Percentiles rank a stretch among this genome's conserved stretches.
Evolutionary conservation across 2,888 invertebrate species (phyloP).

Genomic region (Callyntrura sp.): DNA sequence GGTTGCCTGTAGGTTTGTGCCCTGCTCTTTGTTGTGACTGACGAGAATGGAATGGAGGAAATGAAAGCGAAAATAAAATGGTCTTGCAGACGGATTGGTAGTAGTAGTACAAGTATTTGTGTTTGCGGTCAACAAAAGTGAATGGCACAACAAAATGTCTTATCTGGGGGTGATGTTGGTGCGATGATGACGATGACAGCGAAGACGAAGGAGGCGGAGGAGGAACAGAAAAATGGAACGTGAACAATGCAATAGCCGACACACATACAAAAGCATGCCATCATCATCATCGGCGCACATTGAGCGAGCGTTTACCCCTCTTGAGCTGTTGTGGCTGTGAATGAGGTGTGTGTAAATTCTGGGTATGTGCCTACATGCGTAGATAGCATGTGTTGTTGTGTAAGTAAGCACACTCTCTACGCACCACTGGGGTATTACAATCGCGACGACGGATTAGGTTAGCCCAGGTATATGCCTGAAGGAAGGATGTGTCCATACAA

Average conservation of each 20-base stretch:
- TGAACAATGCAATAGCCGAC: slow-evolving; percentile 40
- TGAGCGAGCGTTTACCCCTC: slow-evolving; percentile 39
- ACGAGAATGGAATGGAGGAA: slow-evolving; percentile 43
- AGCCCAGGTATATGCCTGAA: not conserved
- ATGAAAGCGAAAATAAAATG: slow-evolving; percentile 60
- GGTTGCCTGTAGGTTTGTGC: slow-evolving; percentile 5
- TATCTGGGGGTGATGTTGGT: not conserved
- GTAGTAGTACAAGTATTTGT: not conserved
- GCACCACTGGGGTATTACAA: too few species aligned
- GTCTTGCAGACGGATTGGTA: not conserved
- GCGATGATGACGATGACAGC: not conserved
- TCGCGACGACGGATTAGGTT: not conserved
- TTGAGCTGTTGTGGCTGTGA: not conserved
- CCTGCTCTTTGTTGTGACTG: slow-evolving; percentile 25
- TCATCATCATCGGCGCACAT: not conserved
- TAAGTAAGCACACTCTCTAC: too few species aligned
- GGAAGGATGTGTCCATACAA: not conserved
- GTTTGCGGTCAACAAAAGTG: slow-evolving; percentile 58
- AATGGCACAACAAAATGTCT: slow-evolving; percentile 41
- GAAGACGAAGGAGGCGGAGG: slow-evolving; percentile 22
- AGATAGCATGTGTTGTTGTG: too few species aligned
- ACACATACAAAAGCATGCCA: not conserved
- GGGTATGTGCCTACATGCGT: not conserved
- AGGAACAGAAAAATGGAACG: slow-evolving; percentile 57
- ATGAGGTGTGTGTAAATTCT: not conserved